Evolutionary conservation across 2,113 vertebrate genomes (phyloP), one percentile per base, ranked within the genome.

Genomic region (Strix uralensis): DNA sequence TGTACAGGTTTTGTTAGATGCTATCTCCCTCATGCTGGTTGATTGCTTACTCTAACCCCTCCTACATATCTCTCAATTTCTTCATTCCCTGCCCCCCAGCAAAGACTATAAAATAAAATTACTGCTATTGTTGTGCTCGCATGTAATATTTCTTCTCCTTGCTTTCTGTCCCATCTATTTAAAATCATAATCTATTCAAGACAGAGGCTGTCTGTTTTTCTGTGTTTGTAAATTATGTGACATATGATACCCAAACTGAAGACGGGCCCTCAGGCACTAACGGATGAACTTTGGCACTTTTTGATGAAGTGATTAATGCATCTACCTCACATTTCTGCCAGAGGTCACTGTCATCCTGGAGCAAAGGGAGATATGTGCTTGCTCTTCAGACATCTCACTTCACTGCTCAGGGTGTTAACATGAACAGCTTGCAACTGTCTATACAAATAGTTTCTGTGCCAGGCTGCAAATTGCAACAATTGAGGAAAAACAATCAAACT

Each of bases 201-300:
- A 73, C 84, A 91, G 84, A 77, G 74, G 34, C 57, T 89, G 63
- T 92, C 78, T 91, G 54, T 2, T 92, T 86, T 91, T 80, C 47
- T 80, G 21, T 94, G 81, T 90, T 79, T 91, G 62, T 85, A 87
- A 91, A 91, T 94, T 69, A 89, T 67, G 84, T 77, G 92, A 91
- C 55, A 92, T 88, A 69, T 40, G 71, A 95, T 87, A 92, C 32
- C 30, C 46, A 85, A 82, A 67, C 29, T 36, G 74, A 89, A 95
- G 55, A 70, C 0, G 0, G 38, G 54, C 89, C 92, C 71, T 92
- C 32, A 73, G 81, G 89, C 87, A 81, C 26, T 11, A 90, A 69
- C 38, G 94, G n/a, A 90, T 95, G 91, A 95, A 94, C 83, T 95
- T 77, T 93, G 85, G 62, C 85, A 90, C 90, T 90, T 90, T 36